Evolutionary conservation across 2,797 vertebrate species (phyloP).

Genomic region (Clarias laeviceps): DNA sequence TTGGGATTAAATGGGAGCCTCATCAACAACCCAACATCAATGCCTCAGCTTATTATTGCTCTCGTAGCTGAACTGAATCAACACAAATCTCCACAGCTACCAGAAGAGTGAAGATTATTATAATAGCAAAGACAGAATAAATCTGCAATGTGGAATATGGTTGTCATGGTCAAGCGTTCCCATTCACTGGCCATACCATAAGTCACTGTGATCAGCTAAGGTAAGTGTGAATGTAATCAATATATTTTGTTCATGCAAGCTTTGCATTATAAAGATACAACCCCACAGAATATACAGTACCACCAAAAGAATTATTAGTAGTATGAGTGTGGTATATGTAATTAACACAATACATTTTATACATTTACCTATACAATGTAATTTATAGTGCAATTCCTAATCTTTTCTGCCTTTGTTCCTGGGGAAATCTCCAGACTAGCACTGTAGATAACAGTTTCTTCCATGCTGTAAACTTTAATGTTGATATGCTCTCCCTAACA

Average conservation of each 20-base stretch:
- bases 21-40: not conserved
- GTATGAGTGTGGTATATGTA: not conserved
- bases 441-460: not conserved
- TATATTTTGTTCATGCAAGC: not conserved
- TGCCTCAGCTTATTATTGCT: not conserved
- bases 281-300: not conserved
- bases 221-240: not conserved
- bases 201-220: not conserved
- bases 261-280: not conserved
- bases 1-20: constrained; percentile 1
- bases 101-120: not conserved
- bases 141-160: not conserved
- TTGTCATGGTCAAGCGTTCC: not conserved
- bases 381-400: not conserved
- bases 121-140: not conserved
- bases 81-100: not conserved
- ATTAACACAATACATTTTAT: not conserved
- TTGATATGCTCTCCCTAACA: not conserved
- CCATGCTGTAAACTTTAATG: not conserved
- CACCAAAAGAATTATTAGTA: not conserved
- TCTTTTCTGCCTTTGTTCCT: not conserved
- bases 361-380: not conserved
- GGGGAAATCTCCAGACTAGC: not conserved
- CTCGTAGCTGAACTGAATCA: not conserved
- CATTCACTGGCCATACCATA: not conserved